phyloP scores from a whole-genome alignment of 2,113 vertebrate species.

The Eonycteris spelaea region DNA sequence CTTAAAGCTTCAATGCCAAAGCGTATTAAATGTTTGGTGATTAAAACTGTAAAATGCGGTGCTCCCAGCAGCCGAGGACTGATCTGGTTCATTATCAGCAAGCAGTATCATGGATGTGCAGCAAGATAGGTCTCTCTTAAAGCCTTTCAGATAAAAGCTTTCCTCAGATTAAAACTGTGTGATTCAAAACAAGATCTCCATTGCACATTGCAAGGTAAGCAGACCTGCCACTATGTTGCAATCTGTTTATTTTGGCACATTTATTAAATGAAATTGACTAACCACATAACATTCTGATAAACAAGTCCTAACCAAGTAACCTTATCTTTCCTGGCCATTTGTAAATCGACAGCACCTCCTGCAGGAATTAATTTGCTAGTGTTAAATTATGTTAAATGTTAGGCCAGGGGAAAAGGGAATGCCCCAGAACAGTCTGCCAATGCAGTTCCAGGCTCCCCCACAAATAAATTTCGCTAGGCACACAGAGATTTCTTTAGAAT shows the following conservation, averaged over 20 bases:
- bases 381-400: constrained; percentile 36
- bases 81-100: not conserved
- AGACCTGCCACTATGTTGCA: not conserved
- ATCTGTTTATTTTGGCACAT: not conserved
- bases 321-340: constrained; percentile 56
- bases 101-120: not conserved
- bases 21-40: not conserved
- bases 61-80: not conserved
- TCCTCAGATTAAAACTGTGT: not conserved
- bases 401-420: not conserved
- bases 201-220: constrained; percentile 35
- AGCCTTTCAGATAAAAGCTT: constrained; percentile 4
- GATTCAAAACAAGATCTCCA: not conserved
- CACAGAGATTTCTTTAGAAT: not conserved
- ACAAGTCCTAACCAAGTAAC: constrained; percentile 46
- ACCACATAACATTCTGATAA: constrained; percentile 33
- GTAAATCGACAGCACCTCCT: constrained; percentile 85
- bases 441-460: not conserved
- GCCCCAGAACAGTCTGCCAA: not conserved
- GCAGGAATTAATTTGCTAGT: constrained; percentile 72
- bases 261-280: constrained; percentile 42
- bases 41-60: not conserved
- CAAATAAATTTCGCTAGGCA: not conserved
- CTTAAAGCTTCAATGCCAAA: not conserved
- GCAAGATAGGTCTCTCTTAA: constrained; percentile 6